Conservation (phyloP, 1,140 invertebrate species). For the Drosophila fuyamai region DNA sequence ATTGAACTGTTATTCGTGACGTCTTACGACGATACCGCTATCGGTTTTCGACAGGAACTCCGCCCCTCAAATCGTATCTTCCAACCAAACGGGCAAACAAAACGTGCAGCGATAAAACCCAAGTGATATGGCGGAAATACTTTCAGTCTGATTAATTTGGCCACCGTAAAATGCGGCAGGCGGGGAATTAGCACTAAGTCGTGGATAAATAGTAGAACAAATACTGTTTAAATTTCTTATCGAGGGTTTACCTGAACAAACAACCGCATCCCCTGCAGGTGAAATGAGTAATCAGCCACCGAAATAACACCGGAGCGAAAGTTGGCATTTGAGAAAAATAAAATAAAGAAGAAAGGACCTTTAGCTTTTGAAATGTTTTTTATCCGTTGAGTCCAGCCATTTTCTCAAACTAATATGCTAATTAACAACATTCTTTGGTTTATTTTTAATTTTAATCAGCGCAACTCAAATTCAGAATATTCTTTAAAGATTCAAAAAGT, state of each 20-base stretch:
- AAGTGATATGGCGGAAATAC: conserved; percentile 30
- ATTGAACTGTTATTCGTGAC: conserved; percentile 71
- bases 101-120: conserved; percentile 58
- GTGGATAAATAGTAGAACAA: conserved; percentile 12
- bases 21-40: conserved; percentile 41
- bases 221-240: conserved; percentile 30
- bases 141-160: conserved; percentile 17
- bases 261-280: conserved; percentile 18
- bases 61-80: conserved; percentile 22
- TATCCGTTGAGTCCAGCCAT: neutral
- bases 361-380: conserved; percentile 18
- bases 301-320: conserved; percentile 48
- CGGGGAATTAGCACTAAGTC: conserved; percentile 17
- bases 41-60: conserved; percentile 22
- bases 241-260: conserved; percentile 18
- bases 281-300: conserved; percentile 32
- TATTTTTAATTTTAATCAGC: conserved; percentile 2
- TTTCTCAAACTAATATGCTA: neutral
- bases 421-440: neutral
- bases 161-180: conserved; percentile 4
- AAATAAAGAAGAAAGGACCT: neutral
- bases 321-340: neutral
- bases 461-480: conserved; percentile 2
- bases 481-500: neutral
- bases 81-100: conserved; percentile 44